These are phyloP conservation scores for Germaria angustata DNA, from an alignment of 2,888 invertebrate genomes.

Conservation along the genomic window DNA sequence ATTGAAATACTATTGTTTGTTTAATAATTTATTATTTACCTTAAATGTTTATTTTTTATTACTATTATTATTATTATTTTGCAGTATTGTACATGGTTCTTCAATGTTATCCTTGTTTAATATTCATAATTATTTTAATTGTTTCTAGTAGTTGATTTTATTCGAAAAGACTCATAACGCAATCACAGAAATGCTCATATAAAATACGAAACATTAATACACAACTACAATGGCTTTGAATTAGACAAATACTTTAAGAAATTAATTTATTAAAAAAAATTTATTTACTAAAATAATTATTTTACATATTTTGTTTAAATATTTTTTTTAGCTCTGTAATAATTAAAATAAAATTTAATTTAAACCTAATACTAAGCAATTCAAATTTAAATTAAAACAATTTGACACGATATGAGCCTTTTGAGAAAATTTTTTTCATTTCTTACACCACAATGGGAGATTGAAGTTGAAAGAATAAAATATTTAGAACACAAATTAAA, in stretches of 20 bases:
- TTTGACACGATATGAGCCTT: slow-evolving; percentile 60
- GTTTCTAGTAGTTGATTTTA: slow-evolving; percentile 29
- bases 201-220: neutral
- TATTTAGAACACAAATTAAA: too few relatives aligned
- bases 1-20: slow-evolving; percentile 46
- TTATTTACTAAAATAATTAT: neutral
- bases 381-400: neutral
- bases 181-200: slow-evolving; percentile 79
- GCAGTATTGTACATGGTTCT: slow-evolving; percentile 56
- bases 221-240: neutral
- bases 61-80: slow-evolving; percentile 24
- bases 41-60: slow-evolving; percentile 1
- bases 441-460: neutral
- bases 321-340: neutral
- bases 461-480: neutral
- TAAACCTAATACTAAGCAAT: too few relatives aligned
- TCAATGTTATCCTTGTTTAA: neutral
- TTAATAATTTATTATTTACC: neutral
- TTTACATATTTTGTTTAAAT: slow-evolving; percentile 18
- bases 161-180: slow-evolving; percentile 77
- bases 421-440: slow-evolving; percentile 49
- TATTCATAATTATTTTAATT: slow-evolving; percentile 26
- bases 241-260: neutral
- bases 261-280: neutral
- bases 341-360: neutral